A percentile compares a stretch with the other conserved stretches of the same genome.
These are phyloP conservation scores for Lamellibrachia luymesi DNA, from an alignment of 1,140 invertebrate genomes.

Conservation along the genomic window DNA sequence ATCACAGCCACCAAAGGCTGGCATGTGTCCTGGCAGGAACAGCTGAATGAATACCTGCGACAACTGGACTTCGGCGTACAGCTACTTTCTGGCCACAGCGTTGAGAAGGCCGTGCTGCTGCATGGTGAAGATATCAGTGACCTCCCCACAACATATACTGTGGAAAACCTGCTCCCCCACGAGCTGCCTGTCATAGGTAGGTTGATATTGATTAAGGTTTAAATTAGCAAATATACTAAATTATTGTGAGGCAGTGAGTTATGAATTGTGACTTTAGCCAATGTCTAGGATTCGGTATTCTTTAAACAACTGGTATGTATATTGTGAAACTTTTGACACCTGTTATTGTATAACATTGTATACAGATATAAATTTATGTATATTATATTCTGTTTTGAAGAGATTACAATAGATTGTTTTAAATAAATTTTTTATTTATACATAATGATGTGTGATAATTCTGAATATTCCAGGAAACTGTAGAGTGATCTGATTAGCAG, in stretches of 20 bases:
- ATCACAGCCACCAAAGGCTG: background rate
- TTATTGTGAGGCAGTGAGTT: background rate
- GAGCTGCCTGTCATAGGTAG: conserved; percentile 70
- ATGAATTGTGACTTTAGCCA: background rate
- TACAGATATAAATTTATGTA: background rate
- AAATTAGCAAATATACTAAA: background rate
- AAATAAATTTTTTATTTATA: background rate
- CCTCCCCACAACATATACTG: conserved; percentile 68
- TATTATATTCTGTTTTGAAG: background rate
- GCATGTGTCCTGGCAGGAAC: background rate
- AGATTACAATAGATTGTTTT: background rate
- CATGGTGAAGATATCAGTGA: conserved; percentile 64
- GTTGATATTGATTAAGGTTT: conserved; percentile 9
- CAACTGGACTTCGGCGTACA: background rate
- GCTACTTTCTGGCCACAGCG: background rate
- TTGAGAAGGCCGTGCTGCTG: background rate
- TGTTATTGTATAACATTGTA: background rate
- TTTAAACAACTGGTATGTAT: background rate
- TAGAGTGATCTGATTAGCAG: background rate
- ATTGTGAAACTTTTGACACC: background rate
- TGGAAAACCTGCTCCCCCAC: conserved; percentile 68
- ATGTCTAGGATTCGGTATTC: background rate
- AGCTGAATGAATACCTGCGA: background rate
- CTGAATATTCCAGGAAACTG: background rate
- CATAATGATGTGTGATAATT: background rate